Base-by-base conservation (phyloP, 2,888 invertebrate species). In the Aphrophora alni region DNA sequence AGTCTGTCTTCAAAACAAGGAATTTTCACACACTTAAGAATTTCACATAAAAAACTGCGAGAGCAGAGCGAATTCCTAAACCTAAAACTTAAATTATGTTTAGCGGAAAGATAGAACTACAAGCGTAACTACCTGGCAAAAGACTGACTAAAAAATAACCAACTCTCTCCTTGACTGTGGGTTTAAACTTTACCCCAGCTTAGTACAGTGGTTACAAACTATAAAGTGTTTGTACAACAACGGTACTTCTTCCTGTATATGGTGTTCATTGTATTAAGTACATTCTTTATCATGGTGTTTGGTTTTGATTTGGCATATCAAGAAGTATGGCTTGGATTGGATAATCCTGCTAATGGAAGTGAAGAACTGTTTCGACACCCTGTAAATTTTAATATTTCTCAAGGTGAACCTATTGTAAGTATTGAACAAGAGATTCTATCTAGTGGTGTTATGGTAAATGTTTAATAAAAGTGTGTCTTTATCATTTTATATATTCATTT, bases 131-230 rank as follows among this genome's bases (percentile, higher is more conserved):
- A n/a, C n/a, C n/a, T n/a, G n/a, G n/a, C n/a, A n/a, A n/a, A n/a
- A n/a, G n/a, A n/a, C n/a, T n/a, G n/a, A n/a, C n/a, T n/a, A n/a
- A n/a, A n/a, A n/a, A n/a, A n/a, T n/a, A n/a, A n/a, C n/a, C n/a
- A n/a, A n/a, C n/a, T n/a, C n/a, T n/a, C n/a, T n/a, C n/a, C n/a
- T 69, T 21, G 7, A n/a, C n/a, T n/a, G n/a, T n/a, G n/a, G n/a
- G n/a, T n/a, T n/a, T n/a, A n/a, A n/a, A n/a, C n/a, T n/a, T 69
- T 10, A 21, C 14, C 10, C 8, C 38, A 95, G 95, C 98, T 8
- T 99, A 98, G 98, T 90, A n/a, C n/a, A n/a, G n/a, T n/a, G n/a
- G n/a, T 99, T 38, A 98, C 99, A 88, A 98, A 98, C 88, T 99
- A 99, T 88, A 96, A 99, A 25, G 99, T n/a, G 99, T 0, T 95